Base-by-base conservation (phyloP, 2,113 vertebrate genomes). In the Limnothrissa miodon region DNA sequence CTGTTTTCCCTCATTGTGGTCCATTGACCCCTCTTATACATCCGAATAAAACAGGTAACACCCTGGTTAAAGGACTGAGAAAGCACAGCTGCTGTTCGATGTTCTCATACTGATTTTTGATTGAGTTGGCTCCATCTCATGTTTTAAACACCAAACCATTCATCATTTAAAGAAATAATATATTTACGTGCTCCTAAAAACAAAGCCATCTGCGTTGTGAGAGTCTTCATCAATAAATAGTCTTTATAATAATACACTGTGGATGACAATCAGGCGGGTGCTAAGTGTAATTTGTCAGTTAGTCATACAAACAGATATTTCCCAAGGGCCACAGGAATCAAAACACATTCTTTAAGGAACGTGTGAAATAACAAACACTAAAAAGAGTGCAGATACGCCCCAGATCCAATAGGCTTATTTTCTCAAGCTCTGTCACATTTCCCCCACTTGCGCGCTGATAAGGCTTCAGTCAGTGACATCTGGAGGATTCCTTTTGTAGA, bases 341-440 rank as follows among this genome's bases (percentile, higher is more conserved):
- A 78, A 85, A 78, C 79, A 89, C 79, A 62, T 80, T 86, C 74
- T 80, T 81, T 80, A 78, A 78, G 44, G 59, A 82, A 82, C 42
- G 17, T 83, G 45, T 86, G 78, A 74, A 83, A 83, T 83, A 84
- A 87, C 59, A 84, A 85, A 82, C 80, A 82, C 80, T 46, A 45
- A 53, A 45, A 53, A 81, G 39, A 45, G 23, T 66, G 33, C 59
- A 83, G 21, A 84, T 83, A 56, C 74, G 81, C 33, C n/a, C 80
- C 74, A 56, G 39, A 83, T 82, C 25, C 42, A 59, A 79, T 45
- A 36, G 48, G 80, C 39, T 85, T 85, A 74, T 81, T 85, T 88
- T 86, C 78, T 53, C 66, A 81, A 74, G n/a, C 29, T 66, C 59
- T 66, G 59, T 66, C 59, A 66, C 25, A 33, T 9, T 33, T 25